Conservation (phyloP, 2,888 invertebrate genomes). For the Druceiella hillmani region DNA sequence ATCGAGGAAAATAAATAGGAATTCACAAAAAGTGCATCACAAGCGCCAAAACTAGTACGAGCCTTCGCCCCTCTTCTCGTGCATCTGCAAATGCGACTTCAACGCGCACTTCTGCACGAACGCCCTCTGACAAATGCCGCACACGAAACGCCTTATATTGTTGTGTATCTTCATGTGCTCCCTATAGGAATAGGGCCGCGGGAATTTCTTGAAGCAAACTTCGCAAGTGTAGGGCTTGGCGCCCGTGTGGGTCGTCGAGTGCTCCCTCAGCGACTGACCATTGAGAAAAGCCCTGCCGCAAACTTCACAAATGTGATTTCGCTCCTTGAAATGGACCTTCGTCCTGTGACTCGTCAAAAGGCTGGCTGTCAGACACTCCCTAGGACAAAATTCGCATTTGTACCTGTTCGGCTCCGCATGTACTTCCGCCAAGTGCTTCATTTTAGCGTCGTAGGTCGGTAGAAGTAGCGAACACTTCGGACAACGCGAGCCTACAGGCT, state of each 20-base stretch:
- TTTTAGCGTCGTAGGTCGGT: slow-evolving; percentile 41
- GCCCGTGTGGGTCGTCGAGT: slow-evolving; percentile 52
- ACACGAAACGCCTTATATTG: slow-evolving; percentile 37
- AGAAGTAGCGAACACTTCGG: slow-evolving; percentile 40
- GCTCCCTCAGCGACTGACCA: slow-evolving; percentile 50
- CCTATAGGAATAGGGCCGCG: slow-evolving; percentile 40
- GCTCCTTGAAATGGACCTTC: slow-evolving; percentile 42
- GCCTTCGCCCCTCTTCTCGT: too few relatives aligned
- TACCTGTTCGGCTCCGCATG: slow-evolving; percentile 44
- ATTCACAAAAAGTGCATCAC: too few relatives aligned
- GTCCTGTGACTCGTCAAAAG: slow-evolving; percentile 43
- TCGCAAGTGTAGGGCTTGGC: slow-evolving; percentile 47
- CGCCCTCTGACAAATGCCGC: slow-evolving; percentile 36
- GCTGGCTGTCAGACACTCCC: slow-evolving; percentile 44
- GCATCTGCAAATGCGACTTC: slow-evolving; percentile 39
- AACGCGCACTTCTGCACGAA: slow-evolving; percentile 43
- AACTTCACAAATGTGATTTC: slow-evolving; percentile 46
- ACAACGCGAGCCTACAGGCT: slow-evolving; percentile 40
- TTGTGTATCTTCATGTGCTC: slow-evolving; percentile 47
- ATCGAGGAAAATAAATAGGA: too few relatives aligned
- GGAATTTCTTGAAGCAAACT: slow-evolving; percentile 47
- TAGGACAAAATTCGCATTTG: slow-evolving; percentile 44
- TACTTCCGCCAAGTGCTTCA: slow-evolving; percentile 43
- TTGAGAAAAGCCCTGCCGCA: slow-evolving; percentile 51
- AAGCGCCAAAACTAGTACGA: too few relatives aligned